Evolutionary conservation across 2,113 vertebrate genomes (phyloP), one percentile per base, ranked within the genome.

Genomic region (Corythoichthys intestinalis): DNA sequence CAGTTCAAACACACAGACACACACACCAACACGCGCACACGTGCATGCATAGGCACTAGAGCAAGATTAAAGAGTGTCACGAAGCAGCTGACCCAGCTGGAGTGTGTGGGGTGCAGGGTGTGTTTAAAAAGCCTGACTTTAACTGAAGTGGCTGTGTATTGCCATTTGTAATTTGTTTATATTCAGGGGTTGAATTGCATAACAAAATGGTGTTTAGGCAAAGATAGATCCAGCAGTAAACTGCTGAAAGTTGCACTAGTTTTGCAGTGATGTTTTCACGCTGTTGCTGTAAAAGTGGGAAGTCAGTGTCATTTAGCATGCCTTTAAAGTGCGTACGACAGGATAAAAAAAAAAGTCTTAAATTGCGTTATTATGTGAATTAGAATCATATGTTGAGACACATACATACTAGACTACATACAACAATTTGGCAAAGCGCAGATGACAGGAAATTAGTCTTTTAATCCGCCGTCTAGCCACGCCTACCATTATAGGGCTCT

Each of bases 81-180:
- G 67, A 66, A 67, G 70, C 71, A 81, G 75, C 77, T 82, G 78
- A 83, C 70, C 70, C 44, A 67, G 73, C 79, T 79, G 61, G 75
- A 75, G 78, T 75, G 75, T 70, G 70, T 62, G 65, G 61, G 58
- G 67, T 69, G 70, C 71, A 67, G 38, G 41, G 56, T 73, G 74
- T 81, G 76, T 44, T 81, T 78, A 44, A 84, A 73, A 70, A 65
- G 72, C 69, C 79, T 71, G 78, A 65, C 76, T 84, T 71, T 35
- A 71, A 77, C 71, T 82, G 70, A 81, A 85, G 83, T 77, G 73
- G 71, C 76, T 74, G 0, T 53, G 46, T 75, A 49, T 70, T 73
- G 71, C 39, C 20, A 57, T 46, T 69, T 41, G 72, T 76, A 82
- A 74, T 20, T 65, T 64, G 73, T 79, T 77, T 65, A 77, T 77